Base-by-base conservation (phyloP, 2,113 vertebrate species). In the Meles meles region DNA sequence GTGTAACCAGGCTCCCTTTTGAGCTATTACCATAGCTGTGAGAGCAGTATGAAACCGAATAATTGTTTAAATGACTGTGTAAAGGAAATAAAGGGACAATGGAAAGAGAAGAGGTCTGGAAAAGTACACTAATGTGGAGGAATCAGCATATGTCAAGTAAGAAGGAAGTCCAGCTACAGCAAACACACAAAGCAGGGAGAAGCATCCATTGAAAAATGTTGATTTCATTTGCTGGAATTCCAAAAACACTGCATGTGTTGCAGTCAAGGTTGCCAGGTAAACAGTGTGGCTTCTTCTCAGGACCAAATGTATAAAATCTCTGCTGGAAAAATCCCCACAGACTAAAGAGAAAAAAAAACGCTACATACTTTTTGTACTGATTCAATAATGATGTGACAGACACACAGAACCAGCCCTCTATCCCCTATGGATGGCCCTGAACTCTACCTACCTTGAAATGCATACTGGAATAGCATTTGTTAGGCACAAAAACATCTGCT, bases 1-100 rank as follows among this genome's bases (percentile, higher is more conserved):
- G 76, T 44, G 47, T 93, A 94, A 92, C 94, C 94, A 98, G 97
- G 87, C 96, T 97, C 98, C 98, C 97, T 98, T 98, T 98, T 96
- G 95, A 96, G 95, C 84, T 98, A 95, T 98, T 95, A 98, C 94
- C 93, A 92, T 88, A 97, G 90, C 95, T 96, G 94, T 98, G 63
- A 97, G 90, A 98, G 96, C 96, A 98, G 97, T 97, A 98, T 97
- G 93, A 98, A 98, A 98, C 84, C 92, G 93, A 98, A 98, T 98
- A 96, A 98, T 90, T 97, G 96, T 95, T 95, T 98, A 97, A 98
- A 98, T 97, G 95, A 97, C 96, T 98, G 86, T 74, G 92, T 97
- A 93, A 97, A 98, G 93, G 90, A 81, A 92, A 91, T 97, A 93
- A 97, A 98, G 92, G 89, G 85, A 92, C 95, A 92, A 25, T 97